Base-by-base conservation (phyloP, 1,140 invertebrate genomes). In the Callitettix versicolor region DNA sequence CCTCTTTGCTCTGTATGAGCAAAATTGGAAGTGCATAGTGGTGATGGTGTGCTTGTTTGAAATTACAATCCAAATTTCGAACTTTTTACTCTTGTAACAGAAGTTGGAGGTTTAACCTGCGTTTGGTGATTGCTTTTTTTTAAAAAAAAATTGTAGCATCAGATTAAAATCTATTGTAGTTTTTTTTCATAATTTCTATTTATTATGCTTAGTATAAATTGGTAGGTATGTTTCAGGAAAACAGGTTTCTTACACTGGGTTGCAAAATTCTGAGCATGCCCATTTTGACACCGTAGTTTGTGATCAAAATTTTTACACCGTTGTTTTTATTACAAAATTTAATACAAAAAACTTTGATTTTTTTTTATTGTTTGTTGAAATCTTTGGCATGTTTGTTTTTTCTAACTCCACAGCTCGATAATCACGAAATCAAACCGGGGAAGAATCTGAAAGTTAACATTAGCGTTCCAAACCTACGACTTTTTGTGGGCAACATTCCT, bases 401-500 rank as follows among this genome's bases (percentile, higher is more conserved):
- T 79, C 74, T 82, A 74, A 76, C 76, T 82, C 83, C 84, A 85
- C 85, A 93, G 95, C 89, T 95, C 81, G 91, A 97, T 89, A 94
- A 95, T 88, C 86, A 97, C 81, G 95, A 97, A 91, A 97, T 98
- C 85, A 91, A 90, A 86, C 87, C 91, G 76, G 93, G 93, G 79
- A 96, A 96, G 85, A 85, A 84, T 79, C 84, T 98, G 78, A 98
- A 97, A 93, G 93, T 98, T 80, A 98, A 98, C 85, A 91, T 98
- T 85, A 98, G 94, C 76, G 90, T 98, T 84, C 93, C 95, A 78
- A 98, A 98, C 84, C 89, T 95, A 76, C 91, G 95, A 80, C 90
- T 99, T 82, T 99, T 98, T 85, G 91, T 98, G 80, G 95, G 95
- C 79, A 98, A 98, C 86, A 98, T 99, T 87, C 95, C 95, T 82